Evolutionary conservation across 2,797 vertebrate species (phyloP), one percentile per base, ranked within the genome.

Genomic region (Adelosebastes latens): DNA sequence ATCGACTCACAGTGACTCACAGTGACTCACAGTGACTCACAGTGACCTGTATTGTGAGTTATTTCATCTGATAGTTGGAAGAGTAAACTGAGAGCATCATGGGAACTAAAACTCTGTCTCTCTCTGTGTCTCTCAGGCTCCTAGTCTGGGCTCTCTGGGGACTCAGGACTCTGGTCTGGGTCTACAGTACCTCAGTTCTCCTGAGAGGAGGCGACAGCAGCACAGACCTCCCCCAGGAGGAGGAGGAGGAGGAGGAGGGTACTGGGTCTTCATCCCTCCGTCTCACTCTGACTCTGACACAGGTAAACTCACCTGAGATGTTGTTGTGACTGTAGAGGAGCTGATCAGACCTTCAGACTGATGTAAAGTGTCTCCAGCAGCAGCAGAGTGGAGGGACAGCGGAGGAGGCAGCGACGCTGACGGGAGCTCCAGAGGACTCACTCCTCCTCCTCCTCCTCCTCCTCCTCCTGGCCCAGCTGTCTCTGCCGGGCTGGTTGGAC

Each of bases 101-200:
- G 55, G 24, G 22, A 55, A 14, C 58, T 18, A 2, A 18, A 31
- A 9, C 58, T 16, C 39, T 29, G 13, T 5, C 9, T 55, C 53
- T 46, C 9, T 34, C 10, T 52, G 18, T 52, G n/a, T 56, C 14
- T 27, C 75, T 79, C 83, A 97, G 97, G 93, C 84, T 81, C 93
- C 95, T 27, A 97, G 95, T 91, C 92, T 95, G 12, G 96, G 91
- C 71, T 97, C 97, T 74, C 94, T 84, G 65, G 95, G 95, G 77
- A 97, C 97, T n/a, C 97, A 95, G 68, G 97, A 98, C 91, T 98
- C 97, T 27, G 97, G 97, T 14, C 77, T 98, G 24, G 95, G 95
- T 71, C 93, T 96, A n/a, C 95, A 92, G 29, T 95, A 93, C 60
- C 89, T 93, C 80, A 88, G 93, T 29, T 93, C 95, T 4, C 95